These are phyloP conservation scores for Caenorhabditis wallacei DNA, from an alignment of 2,888 invertebrate genomes.

Conservation along the genomic window DNA sequence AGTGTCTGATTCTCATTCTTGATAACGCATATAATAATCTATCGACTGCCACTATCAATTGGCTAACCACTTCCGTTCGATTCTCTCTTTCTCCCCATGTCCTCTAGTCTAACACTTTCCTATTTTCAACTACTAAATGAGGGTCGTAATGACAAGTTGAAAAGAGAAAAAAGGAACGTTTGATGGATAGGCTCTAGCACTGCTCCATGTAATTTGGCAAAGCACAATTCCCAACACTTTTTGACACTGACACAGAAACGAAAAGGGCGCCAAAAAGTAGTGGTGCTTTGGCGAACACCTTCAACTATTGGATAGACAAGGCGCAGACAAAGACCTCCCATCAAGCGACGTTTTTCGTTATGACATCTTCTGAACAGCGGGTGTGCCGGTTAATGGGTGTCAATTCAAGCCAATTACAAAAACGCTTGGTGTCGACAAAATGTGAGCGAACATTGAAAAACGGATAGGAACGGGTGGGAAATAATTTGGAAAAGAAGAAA, in stretches of 20 bases:
- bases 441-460: conserved; percentile 36
- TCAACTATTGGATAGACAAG: conserved; percentile 38
- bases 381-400: conserved; percentile 66
- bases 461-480: conserved; percentile 46
- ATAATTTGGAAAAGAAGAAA: conserved; percentile 3
- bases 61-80: conserved; percentile 32
- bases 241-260: conserved; percentile 21
- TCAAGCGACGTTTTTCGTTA: conserved; percentile 58
- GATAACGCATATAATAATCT: conserved; percentile 50
- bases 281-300: conserved; percentile 51
- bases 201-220: conserved; percentile 52
- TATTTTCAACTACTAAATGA: conserved; percentile 16
- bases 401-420: conserved; percentile 66
- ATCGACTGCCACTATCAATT: conserved; percentile 34
- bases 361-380: conserved; percentile 64
- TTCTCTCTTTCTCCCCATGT: not conserved
- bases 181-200: conserved; percentile 40
- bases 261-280: conserved; percentile 28
- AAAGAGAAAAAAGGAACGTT: conserved; percentile 25
- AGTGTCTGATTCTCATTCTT: conserved; percentile 19
- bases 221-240: conserved; percentile 45
- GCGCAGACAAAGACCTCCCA: conserved; percentile 63
- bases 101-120: conserved; percentile 25
- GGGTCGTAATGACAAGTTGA: conserved; percentile 53
- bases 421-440: conserved; percentile 49